A percentile compares a stretch with the other conserved stretches of the same genome.
These are phyloP conservation scores for Piscicola geometra DNA, from an alignment of 2,888 invertebrate species.

Conservation along the genomic window DNA sequence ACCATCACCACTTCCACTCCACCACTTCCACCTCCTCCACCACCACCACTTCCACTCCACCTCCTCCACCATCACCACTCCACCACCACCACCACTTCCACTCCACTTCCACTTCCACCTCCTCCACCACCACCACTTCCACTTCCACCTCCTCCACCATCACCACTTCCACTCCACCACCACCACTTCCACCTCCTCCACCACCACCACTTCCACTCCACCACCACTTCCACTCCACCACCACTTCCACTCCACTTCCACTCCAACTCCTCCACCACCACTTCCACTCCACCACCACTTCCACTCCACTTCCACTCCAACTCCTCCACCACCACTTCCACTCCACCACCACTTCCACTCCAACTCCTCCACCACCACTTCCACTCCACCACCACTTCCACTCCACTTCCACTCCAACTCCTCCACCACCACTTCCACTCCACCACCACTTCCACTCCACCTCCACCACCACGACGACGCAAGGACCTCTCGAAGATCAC, in stretches of 20 bases:
- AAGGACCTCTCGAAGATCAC: conserved; percentile 65
- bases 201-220: too few relatives aligned
- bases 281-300: neutral
- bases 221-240: too few relatives aligned
- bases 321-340: neutral
- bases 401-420: neutral
- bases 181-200: too few relatives aligned
- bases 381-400: neutral
- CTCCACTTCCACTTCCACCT: too few relatives aligned
- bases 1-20: neutral
- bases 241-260: neutral
- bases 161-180: too few relatives aligned
- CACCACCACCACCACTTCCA: too few relatives aligned
- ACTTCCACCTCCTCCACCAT: neutral
- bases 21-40: neutral
- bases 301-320: neutral
- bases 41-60: neutral
- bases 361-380: neutral
- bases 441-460: neutral
- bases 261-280: neutral
- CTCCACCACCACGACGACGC: neutral
- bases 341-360: neutral
- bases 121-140: too few relatives aligned
- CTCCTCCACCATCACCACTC: neutral
- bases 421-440: too few relatives aligned